Evolutionary conservation across 2,888 invertebrate genomes (phyloP).

Genomic region (Chorisops tibialis): DNA sequence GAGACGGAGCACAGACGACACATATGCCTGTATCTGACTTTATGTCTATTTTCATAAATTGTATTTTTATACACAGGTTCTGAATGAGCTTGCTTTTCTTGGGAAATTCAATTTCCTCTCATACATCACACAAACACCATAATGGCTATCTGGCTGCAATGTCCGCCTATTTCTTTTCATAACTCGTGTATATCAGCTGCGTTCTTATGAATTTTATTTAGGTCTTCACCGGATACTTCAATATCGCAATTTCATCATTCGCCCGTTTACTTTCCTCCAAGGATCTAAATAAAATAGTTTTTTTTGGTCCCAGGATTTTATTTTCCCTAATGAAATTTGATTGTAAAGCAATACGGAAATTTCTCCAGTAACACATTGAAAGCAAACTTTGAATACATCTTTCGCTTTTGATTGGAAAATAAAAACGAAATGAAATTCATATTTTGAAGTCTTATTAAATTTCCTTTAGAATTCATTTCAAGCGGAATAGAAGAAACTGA

Average conservation of each 20-base stretch:
- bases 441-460: no score
- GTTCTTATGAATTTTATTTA: no score
- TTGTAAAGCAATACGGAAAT: background rate
- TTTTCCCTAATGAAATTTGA: slow-evolving; percentile 13
- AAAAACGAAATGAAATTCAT: no score
- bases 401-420: no score
- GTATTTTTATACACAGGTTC: background rate
- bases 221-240: background rate
- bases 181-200: background rate
- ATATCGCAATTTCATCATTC: slow-evolving; percentile 12
- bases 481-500: no score
- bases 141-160: background rate
- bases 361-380: no score
- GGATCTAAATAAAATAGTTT: background rate
- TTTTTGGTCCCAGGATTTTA: background rate
- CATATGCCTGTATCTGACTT: no score
- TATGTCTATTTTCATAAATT: no score
- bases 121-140: slow-evolving; percentile 8
- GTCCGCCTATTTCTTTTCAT: slow-evolving; percentile 16
- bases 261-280: background rate
- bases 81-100: slow-evolving; percentile 6
- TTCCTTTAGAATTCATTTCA: no score
- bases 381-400: no score
- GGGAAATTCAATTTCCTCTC: slow-evolving; percentile 11
- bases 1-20: no score